Base-by-base conservation (phyloP, 2,113 vertebrate species). In the Struthidea cinerea region DNA sequence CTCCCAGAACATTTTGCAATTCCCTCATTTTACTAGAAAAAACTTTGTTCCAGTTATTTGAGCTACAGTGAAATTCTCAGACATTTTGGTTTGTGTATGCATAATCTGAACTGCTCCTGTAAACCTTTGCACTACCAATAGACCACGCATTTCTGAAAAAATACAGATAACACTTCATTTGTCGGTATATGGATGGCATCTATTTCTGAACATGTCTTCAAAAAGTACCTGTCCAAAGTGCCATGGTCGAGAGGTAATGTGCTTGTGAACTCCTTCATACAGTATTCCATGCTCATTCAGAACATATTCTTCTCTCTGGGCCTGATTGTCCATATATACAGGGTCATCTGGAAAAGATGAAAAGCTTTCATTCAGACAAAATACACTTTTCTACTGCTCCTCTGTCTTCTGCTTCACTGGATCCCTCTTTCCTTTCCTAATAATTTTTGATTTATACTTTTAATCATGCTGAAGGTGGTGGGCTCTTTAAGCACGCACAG, bases 191-290 rank as follows among this genome's bases (percentile, higher is more conserved):
- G 20, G 52, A 71, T 41, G 32, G 12, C 23, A 41, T 33, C 21
- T 74, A 7, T 42, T 87, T 90, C 50, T 61, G 49, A 81, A 42
- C 4, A 39, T 6, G 6, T 20, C 10, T 60, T 52, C 26, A 46
- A 78, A 77, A 78, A 37, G 16, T 95, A 98, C 97, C 97, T 98
- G 97, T 82, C 97, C 97, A 89, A 96, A 96, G 37, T 97, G 95
- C 97, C 97, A 97, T 26, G 96, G 95, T 61, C 96, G 87, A 77
- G 86, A 85, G 8, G 92, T 96, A 50, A 98, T 93, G 16, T 95
- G 94, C 56, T 97, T 96, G 71, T 94, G 84, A 60, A 96, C 93
- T 30, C 97, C 97, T 81, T 97, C 92, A 60, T 96, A 97, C 16
- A 97, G 63, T 74, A 97, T 94, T 23, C 97, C 97, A 49, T 97